Percentiles rank a stretch among this genome's conserved stretches.
These are phyloP conservation scores for Megalopta genalis DNA, from an alignment of 1,140 invertebrate species.

Conservation along the genomic window DNA sequence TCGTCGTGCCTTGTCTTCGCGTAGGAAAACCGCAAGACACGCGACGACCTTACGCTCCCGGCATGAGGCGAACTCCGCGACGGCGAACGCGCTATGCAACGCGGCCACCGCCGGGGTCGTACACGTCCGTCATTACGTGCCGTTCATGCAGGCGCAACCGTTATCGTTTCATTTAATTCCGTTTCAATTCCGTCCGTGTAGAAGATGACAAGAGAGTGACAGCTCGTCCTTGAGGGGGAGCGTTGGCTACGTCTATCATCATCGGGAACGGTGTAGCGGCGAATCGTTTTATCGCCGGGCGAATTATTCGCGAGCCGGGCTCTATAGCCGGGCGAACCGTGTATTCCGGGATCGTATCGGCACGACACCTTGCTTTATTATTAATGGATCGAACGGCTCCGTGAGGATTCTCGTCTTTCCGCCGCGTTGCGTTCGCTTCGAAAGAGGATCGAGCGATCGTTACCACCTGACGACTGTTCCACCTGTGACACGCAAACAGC, in stretches of 20 bases:
- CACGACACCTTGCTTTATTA: neutral
- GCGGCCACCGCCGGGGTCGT: too few relatives aligned
- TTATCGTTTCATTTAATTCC: constrained; percentile 62
- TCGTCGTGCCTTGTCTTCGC: constrained; percentile 40
- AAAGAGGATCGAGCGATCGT: too few relatives aligned
- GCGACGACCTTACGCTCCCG: constrained; percentile 45
- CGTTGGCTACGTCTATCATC: constrained; percentile 34
- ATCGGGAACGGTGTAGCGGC: constrained; percentile 41
- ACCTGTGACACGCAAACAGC: too few relatives aligned
- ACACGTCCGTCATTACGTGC: constrained; percentile 42
- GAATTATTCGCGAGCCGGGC: constrained; percentile 21
- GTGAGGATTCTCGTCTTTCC: neutral
- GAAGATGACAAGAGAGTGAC: constrained; percentile 60
- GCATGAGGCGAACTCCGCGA: neutral
- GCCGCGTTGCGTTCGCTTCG: neutral
- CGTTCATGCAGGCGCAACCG: constrained; percentile 31
- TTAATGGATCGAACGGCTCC: neutral
- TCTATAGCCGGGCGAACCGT: neutral
- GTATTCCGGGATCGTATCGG: neutral
- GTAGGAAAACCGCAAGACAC: constrained; percentile 33
- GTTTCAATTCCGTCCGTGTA: constrained; percentile 55
- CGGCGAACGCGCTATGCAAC: neutral
- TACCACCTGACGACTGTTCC: too few relatives aligned
- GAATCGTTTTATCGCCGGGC: constrained; percentile 55
- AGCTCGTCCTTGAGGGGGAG: constrained; percentile 50